Percentiles rank a stretch among this genome's conserved stretches.
These are phyloP conservation scores for Luffia ferchaultella DNA, from an alignment of 2,888 invertebrate species.

Conservation along the genomic window DNA sequence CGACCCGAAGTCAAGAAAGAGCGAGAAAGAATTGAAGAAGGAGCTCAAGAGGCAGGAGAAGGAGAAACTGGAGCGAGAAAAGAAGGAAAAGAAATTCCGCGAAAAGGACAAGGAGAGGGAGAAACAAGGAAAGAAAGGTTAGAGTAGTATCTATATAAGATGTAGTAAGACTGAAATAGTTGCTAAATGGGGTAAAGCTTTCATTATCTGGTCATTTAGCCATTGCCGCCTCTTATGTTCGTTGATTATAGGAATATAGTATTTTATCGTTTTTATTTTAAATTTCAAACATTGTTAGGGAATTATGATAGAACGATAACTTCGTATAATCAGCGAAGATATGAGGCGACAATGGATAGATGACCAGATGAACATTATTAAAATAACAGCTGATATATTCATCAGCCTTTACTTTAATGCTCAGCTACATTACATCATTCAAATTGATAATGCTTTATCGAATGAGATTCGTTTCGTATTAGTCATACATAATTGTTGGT, in stretches of 20 bases:
- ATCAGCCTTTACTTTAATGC: too few species aligned
- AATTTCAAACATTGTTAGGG: too few species aligned
- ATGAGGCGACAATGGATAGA: too few species aligned
- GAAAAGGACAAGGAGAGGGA: constrained; percentile 60
- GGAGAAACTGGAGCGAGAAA: constrained; percentile 55
- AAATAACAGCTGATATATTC: too few species aligned
- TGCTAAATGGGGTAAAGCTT: neutral
- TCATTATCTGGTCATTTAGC: neutral
- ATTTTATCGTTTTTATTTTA: too few species aligned
- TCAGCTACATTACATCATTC: neutral
- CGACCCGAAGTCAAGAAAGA: constrained; percentile 55
- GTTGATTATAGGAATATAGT: neutral
- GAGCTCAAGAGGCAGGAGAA: constrained; percentile 60
- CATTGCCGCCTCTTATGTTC: neutral
- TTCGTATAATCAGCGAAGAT: too few species aligned
- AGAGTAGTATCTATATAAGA: constrained; percentile 13
- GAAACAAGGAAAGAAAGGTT: constrained; percentile 52
- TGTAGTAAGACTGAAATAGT: neutral
- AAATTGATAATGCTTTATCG: neutral
- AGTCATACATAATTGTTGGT: neutral
- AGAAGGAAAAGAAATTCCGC: constrained; percentile 56
- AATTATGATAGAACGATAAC: too few species aligned
- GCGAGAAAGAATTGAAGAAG: constrained; percentile 57
- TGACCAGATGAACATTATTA: too few species aligned
- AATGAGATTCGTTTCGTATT: neutral